Evolutionary conservation across 2,797 vertebrate genomes (phyloP), one percentile per base, ranked within the genome.

Genomic region (Oryzias dopingdopingensis): DNA sequence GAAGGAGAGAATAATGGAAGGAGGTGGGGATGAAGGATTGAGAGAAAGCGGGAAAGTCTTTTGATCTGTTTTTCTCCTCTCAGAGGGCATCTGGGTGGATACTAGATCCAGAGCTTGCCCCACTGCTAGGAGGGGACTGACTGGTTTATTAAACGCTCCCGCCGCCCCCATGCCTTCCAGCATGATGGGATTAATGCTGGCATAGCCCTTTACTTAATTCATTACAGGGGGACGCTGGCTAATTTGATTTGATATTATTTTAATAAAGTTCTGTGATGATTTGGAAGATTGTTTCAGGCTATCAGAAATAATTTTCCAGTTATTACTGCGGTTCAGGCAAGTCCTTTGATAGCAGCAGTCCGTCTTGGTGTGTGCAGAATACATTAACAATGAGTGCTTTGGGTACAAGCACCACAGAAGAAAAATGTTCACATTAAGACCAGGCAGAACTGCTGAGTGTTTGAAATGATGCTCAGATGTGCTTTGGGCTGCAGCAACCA

Each of bases 201-300:
- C 95, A 95, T 96, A 97, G 97, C 95, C 95, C 96, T 96, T 97
- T 96, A 96, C 95, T 97, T 96, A 97, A 96, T 97, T 96, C 94
- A 97, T 97, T 96, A 96, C 95, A 94, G 95, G 91, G 93, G 95
- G 94, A 95, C 91, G 94, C 70, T 43, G 89, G 94, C 94, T 98
- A 98, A 98, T 98, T 98, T 98, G 95, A 98, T 98, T 98, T 96
- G 95, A 98, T 98, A 98, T 97, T 97, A 95, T 97, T 98, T 98
- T 98, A 98, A 98, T 97, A 98, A 97, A 96, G 75, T 96, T 97
- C 96, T 96, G 95, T 96, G 76, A 96, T 98, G 86, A 98, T 98
- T 96, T 95, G 75, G 95, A 94, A 96, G 95, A 97, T 98, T 98
- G 96, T 98, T 98, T 97, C 95, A 95, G 96, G 96, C 96, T 96